Base-by-base conservation (phyloP, 2,797 vertebrate species). In the Myiothlypis coronata region DNA sequence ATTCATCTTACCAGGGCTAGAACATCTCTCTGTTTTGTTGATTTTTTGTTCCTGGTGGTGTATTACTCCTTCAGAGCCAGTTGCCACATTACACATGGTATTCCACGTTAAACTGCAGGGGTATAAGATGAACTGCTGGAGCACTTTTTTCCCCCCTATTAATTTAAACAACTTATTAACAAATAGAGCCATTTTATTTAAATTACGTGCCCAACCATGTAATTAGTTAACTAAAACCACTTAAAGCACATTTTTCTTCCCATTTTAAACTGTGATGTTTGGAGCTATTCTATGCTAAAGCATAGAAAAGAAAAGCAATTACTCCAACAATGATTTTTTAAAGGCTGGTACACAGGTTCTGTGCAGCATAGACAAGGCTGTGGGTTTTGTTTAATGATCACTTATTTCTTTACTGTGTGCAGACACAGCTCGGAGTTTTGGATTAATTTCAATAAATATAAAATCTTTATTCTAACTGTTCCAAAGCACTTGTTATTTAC, bases 91-190 rank as follows among this genome's bases (percentile, higher is more conserved):
- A 72, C 79, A 85, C 81, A n/a, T 5, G 34, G 84, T 28, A 57
- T 35, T 71, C 61, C 75, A 4, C 2, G 50, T 46, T 46, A 52
- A 91, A 89, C 90, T 74, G 82, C 43, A 89, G 83, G 78, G 35
- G 37, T 27, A 3, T 23, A 63, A 84, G 60, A 81, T 41, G 6
- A 90, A 93, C 34, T 39, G 49, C 59, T 56, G 53, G 43, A 90
- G 22, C 9, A 80, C 56, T 52, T 70, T 83, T 11, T 5, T 1
- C 46, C 56, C 71, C 46, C 34, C 52, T 8, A 61, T 91, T 63
- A 89, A 95, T 94, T 94, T 89, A 84, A 92, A 88, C 67, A 94
- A 93, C 55, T 94, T 95, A 94, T 93, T 97, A 96, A 96, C 85
- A 89, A 87, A 91, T 94, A 50, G 64, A 89, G 65, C 21, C 64